Evolutionary conservation across 2,113 vertebrate species (phyloP), one percentile per base, ranked within the genome.

Genomic region (Oncorhynchus nerka): DNA sequence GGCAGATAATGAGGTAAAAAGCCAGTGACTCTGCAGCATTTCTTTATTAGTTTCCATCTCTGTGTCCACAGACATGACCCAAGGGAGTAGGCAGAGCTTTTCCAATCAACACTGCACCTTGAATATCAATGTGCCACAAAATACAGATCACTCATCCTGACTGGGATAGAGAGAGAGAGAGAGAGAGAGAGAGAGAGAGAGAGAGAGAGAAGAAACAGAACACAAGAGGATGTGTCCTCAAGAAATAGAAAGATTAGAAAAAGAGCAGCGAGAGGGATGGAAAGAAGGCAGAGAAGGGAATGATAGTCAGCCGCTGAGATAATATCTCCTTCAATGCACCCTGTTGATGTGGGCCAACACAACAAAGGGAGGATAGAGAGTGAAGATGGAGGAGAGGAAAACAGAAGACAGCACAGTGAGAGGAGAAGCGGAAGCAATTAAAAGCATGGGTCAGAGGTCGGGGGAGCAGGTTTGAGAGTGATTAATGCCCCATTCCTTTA

Each of bases 381-480:
- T 68, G 68, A 16, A 78, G 68, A 69, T 68, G 55, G 45, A 39
- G 77, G 39, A 0, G 65, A 73, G 89, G 78, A 83, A 45, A 45
- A 65, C 65, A 84, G 79, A 48, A 81, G 68, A 81, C 68, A 80
- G 70, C 55, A 73, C 75, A 68, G 67, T 76, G 81, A 79, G 61
- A 74, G 72, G 74, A 79, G 74, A 65, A 0, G 71, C 15, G 83
- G 83, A 88, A 77, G 86, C 72, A 86, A 91, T 91, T 86, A 90
- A 90, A 87, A 85, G 79, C 48, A 32, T 34, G 64, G 86, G 83
- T 88, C 83, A 88, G 76, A 72, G 81, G 73, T 83, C 26, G 61
- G 28, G 28, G 62, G n/a, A 74, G 49, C 61, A 22, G 73, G 57
- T 74, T 28, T 57, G 26, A 39, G 77, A 64, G 34, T 78, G 75